Conservation (phyloP, 1,140 invertebrate species). For the Brachionus manjavacas region DNA sequence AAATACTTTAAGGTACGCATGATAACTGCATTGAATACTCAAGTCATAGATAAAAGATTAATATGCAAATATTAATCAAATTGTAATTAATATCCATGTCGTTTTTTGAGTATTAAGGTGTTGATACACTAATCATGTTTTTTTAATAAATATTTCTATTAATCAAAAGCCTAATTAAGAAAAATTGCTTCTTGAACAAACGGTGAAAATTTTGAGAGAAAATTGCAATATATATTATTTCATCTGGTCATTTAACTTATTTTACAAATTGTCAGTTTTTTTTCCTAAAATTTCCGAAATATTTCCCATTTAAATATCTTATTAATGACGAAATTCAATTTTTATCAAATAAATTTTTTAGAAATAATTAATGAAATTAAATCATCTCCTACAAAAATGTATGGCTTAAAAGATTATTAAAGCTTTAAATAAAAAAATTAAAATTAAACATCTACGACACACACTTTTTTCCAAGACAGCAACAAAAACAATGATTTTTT, state of each 20-base stretch:
- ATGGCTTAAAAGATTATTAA: too few species aligned
- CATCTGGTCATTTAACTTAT: not conserved
- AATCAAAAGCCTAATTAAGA: not conserved
- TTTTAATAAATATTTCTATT: slow-evolving; percentile 16
- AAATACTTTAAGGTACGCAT: slow-evolving; percentile 8
- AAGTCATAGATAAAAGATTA: not conserved
- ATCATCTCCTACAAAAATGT: too few species aligned
- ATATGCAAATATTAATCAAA: slow-evolving; percentile 3
- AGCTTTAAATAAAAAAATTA: too few species aligned
- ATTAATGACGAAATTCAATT: too few species aligned
- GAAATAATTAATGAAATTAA: too few species aligned
- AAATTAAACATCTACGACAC: too few species aligned
- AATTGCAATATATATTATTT: not conserved
- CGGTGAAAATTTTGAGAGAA: not conserved
- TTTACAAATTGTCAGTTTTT: not conserved
- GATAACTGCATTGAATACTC: not conserved
- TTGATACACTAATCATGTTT: slow-evolving; percentile 29
- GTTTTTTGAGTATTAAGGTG: slow-evolving; percentile 1
- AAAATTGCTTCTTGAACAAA: not conserved
- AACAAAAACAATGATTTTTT: too few species aligned
- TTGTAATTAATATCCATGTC: slow-evolving; percentile 19
- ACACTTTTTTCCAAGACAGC: too few species aligned
- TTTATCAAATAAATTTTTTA: too few species aligned
- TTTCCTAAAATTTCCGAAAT: too few species aligned
- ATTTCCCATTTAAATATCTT: too few species aligned